Evolutionary conservation across 2,113 vertebrate genomes (phyloP).

Genomic region (Calonectris borealis): DNA sequence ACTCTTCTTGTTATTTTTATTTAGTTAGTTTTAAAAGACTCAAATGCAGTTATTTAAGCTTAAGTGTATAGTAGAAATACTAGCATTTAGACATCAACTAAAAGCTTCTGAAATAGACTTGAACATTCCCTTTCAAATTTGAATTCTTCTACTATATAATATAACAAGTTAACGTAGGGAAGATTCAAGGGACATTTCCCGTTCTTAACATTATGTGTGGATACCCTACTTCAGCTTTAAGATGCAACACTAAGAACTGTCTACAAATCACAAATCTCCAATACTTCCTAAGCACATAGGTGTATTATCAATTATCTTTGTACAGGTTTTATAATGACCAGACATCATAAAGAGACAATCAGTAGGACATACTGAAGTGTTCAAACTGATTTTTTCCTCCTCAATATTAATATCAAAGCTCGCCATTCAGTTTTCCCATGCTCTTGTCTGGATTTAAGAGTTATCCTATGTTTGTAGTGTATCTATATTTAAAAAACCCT

Average conservation of each 20-base stretch:
- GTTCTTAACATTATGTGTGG: fast-evolving
- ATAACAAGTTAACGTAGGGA: fast-evolving
- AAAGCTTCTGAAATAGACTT: background rate
- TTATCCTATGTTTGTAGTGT: too few species aligned
- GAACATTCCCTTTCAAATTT: background rate
- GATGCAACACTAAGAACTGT: background rate
- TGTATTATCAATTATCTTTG: fast-evolving
- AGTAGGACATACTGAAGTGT: fast-evolving
- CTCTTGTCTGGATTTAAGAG: background rate
- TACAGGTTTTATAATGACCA: background rate
- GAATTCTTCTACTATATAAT: fast-evolving
- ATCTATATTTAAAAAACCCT: background rate
- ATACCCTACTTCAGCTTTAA: background rate
- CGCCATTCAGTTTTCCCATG: background rate
- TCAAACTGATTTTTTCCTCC: background rate
- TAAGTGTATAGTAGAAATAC: background rate
- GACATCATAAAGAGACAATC: fast-evolving
- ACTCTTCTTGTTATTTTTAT: background rate
- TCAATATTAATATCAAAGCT: fast-evolving
- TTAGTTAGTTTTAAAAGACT: background rate
- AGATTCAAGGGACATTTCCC: background rate
- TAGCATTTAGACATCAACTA: background rate
- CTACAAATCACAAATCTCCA: background rate
- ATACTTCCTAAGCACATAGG: fast-evolving
- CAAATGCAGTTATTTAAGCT: background rate